Conservation (phyloP, 2,888 invertebrate species). For the Thumatha senex region DNA sequence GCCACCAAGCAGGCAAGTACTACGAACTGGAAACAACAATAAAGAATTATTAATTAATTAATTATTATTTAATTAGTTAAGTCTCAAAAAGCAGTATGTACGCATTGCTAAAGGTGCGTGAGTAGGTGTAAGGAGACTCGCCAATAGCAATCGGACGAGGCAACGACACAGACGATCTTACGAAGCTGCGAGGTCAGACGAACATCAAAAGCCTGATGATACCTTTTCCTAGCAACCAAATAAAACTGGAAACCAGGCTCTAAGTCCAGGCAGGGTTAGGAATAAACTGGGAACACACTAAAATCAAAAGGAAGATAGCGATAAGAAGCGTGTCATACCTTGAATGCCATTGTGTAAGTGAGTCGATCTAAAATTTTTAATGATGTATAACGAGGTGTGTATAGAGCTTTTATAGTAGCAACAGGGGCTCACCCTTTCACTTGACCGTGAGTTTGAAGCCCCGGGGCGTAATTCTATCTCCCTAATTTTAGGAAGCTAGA, state of each 20-base stretch:
- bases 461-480: background rate
- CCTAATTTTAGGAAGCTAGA: background rate
- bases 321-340: conserved; percentile 51
- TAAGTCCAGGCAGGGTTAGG: no score
- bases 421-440: conserved; percentile 78
- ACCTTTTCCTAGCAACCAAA: no score
- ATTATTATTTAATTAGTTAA: no score
- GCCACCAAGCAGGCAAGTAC: conserved; percentile 66
- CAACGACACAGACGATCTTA: no score
- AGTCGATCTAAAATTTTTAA: conserved; percentile 65
- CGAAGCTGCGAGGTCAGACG: no score
- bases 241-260: no score
- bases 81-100: conserved; percentile 15
- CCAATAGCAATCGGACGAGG: no score
- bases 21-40: conserved; percentile 57
- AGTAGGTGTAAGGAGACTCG: conserved; percentile 53
- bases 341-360: conserved; percentile 72
- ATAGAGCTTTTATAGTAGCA: conserved; percentile 69
- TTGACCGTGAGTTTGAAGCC: conserved; percentile 30
- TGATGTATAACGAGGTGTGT: conserved; percentile 64
- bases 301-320: no score
- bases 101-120: conserved; percentile 57
- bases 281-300: no score
- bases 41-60: no score
- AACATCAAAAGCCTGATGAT: no score